A percentile compares a stretch with the other conserved stretches of the same genome.
Evolutionary conservation across 2,888 invertebrate genomes (phyloP).

Genomic region (Agrochola litura): DNA sequence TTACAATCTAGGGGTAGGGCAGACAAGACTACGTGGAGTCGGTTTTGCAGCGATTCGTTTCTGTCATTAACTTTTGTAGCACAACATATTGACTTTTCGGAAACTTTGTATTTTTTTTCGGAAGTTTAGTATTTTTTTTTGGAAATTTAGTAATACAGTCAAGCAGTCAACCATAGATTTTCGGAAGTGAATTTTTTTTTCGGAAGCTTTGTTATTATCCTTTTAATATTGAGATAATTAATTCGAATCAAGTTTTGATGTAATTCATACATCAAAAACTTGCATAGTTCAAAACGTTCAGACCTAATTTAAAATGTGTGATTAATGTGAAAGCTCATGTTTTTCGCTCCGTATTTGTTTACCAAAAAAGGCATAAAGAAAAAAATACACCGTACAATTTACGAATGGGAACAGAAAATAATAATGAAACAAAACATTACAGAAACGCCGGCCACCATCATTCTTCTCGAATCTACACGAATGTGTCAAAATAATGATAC

Average conservation of each 20-base stretch:
- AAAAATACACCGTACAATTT: neutral
- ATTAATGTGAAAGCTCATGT: neutral
- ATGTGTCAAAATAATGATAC: slow-evolving; percentile 95
- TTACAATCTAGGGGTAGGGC: too few species aligned
- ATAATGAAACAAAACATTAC: slow-evolving; percentile 65
- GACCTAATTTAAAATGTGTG: neutral
- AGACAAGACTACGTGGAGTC: too few species aligned
- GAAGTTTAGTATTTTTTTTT: too few species aligned
- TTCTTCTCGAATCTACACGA: slow-evolving; percentile 97
- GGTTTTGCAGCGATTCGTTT: too few species aligned
- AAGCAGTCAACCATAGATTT: too few species aligned
- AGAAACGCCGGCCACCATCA: slow-evolving; percentile 97
- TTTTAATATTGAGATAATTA: neutral
- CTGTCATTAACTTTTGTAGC: too few species aligned
- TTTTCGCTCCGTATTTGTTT: neutral
- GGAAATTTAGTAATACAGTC: too few species aligned
- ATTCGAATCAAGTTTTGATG: neutral
- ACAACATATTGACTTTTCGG: too few species aligned
- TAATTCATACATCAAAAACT: too few species aligned
- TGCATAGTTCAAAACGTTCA: neutral
- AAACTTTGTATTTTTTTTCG: too few species aligned
- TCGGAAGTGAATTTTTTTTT: too few species aligned
- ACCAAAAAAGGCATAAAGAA: slow-evolving; percentile 12
- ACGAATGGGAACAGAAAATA: slow-evolving; percentile 6
- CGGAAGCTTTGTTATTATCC: too few species aligned